Base-by-base conservation (phyloP, 2,888 invertebrate genomes). In the Tuta absoluta region DNA sequence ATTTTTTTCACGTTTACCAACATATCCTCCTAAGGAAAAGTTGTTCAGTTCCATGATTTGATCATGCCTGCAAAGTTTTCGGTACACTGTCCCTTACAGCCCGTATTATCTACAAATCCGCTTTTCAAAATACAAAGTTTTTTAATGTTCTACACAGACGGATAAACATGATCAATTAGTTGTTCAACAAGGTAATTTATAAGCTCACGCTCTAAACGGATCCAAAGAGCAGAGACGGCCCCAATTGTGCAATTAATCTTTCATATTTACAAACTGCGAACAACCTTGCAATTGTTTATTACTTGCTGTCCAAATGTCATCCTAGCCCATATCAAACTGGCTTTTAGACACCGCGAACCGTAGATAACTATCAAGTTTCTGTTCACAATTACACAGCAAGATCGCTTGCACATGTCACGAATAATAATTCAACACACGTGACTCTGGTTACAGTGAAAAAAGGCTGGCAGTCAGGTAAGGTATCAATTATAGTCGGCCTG, bases 401-500 rank as follows among this genome's bases (percentile, higher is more conserved):
- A 62, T 64, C 59, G 58, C 11, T 28, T 23, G 63, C 53, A 63
- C 65, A 65, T 63, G 65, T 45, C 62, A 62, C 62, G 63, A 66
- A 68, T 66, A 64, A 66, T 66, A 69, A 71, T 69, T 66, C 59
- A 67, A 65, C 45, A 66, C 65, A 71, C 68, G 67, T 68, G 68
- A 69, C 65, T 66, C 62, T 63, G 65, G 61, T 69, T 69, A 66
- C 33, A 61, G 57, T 53, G 17, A 57, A 67, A 67, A 70, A 67
- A 66, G 60, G 56, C 48, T 60, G 45, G 58, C 48, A 38, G 48
- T 41, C 57, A 49, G 51, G 65, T 65, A 65, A 66, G 67, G 69
- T 69, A 70, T 69, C 78, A 79, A 82, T 82, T 82, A 82, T 70
- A 67, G 68, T 64, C 64, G 53, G 67, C 67, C 67, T 68, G 75